These are phyloP conservation scores for Mycogona germanica DNA, from an alignment of 2,888 invertebrate species.

Conservation along the genomic window DNA sequence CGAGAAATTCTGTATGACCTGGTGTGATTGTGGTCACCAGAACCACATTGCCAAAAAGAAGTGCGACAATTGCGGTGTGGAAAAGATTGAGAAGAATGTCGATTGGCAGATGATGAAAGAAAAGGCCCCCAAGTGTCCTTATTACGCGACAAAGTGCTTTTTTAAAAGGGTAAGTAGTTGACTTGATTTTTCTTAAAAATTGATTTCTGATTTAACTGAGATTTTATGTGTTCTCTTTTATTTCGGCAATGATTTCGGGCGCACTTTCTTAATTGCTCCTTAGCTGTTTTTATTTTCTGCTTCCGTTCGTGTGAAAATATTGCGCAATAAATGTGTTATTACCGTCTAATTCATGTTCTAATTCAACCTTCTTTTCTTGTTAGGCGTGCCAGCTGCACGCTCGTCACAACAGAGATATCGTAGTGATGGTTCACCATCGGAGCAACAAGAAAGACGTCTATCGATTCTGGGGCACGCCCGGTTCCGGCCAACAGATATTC, in stretches of 20 bases:
- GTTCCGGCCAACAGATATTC: not conserved
- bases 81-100: not conserved
- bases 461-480: constrained; percentile 4
- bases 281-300: no score
- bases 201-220: not conserved
- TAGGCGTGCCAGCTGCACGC: constrained; percentile 9
- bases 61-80: not conserved
- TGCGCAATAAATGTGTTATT: no score
- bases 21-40: not conserved
- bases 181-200: not conserved
- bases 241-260: not conserved
- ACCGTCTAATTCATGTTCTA: no score
- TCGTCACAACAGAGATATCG: constrained; percentile 5
- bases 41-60: not conserved
- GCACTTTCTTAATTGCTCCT: not conserved
- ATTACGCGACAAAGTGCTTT: not conserved
- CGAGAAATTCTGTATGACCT: no score
- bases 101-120: not conserved
- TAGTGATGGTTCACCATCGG: constrained; percentile 2
- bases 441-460: not conserved
- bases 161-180: constrained; percentile 3
- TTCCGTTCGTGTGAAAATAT: no score
- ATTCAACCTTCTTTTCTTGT: no score
- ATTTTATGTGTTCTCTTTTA: not conserved
- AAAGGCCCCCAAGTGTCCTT: not conserved